Percentiles rank a stretch among this genome's conserved stretches.
Conservation (phyloP, 1,140 invertebrate genomes). For the Chironomus striatipennis region DNA sequence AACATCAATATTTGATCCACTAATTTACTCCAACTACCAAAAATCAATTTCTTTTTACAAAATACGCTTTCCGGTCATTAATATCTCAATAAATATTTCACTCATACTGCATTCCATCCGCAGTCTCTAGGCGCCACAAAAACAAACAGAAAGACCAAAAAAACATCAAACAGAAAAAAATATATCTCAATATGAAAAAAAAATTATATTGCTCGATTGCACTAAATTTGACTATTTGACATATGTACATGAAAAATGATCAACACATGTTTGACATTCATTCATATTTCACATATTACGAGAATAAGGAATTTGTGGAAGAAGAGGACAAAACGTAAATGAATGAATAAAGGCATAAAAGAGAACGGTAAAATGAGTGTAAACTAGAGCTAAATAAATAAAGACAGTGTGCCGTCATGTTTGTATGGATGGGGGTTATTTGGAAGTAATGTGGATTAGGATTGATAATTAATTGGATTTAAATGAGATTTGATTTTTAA, state of each 20-base stretch:
- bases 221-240: not conserved
- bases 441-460: too few species aligned
- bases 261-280: not conserved
- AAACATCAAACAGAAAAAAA: too few species aligned
- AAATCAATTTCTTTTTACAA: too few species aligned
- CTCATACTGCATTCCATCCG: too few species aligned
- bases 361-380: not conserved
- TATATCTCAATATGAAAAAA: not conserved
- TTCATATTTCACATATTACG: too few species aligned
- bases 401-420: not conserved
- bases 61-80: too few species aligned
- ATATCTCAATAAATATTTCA: too few species aligned
- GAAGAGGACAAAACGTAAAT: not conserved
- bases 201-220: not conserved
- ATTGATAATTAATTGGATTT: too few species aligned
- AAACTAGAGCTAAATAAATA: not conserved
- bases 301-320: not conserved
- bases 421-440: too few species aligned
- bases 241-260: not conserved
- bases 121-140: not conserved
- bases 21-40: too few species aligned
- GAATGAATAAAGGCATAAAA: not conserved
- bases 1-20: too few species aligned
- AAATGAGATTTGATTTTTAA: too few species aligned
- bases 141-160: not conserved